Evolutionary conservation across 2,113 vertebrate genomes (phyloP), one percentile per base, ranked within the genome.

Genomic region (Bubo scandiacus): DNA sequence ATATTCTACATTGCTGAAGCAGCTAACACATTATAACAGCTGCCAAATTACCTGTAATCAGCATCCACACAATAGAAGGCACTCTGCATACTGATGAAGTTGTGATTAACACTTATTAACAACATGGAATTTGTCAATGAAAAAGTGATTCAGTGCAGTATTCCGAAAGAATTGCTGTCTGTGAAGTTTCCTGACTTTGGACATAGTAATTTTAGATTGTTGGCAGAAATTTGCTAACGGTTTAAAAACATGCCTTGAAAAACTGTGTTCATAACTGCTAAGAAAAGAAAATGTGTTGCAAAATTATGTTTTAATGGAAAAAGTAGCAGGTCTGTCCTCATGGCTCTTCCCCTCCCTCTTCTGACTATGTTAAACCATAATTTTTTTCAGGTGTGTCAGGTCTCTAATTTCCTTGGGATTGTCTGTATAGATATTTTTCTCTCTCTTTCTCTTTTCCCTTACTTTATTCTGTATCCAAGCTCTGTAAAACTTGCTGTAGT

Each of bases 1-100:
- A 59, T 75, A 89, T 95, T 94, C 83, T 85, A 43, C 40, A 11
- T 65, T 92, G 70, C 86, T 84, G 74, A 85, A 97, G 74, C 81
- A 94, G 77, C 82, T 95, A 94, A 94, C 89, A 79, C 77, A 18
- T 91, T 92, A 57, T 78, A 96, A 91, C 92, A 97, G 80, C 91
- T 94, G 94, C 83, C 68, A 94, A 95, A 95, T 96, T 97, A 96
- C 95, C 86, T 95, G 91, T 96, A 97, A 96, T 96, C 92, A 92
- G 86, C 95, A 91, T 81, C 86, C 38, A 92, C 89, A 95, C 91
- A 96, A 97, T 87, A 75, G 88, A 96, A 92, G 45, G 77, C 57
- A 54, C 27, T 85, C 51, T 77, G 86, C 73, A 94, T 92, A 66
- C 81, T 82, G 79, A 94, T 94, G 54, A 88, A 91, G 42, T 81